These are phyloP conservation scores for Conus betulinus DNA, from an alignment of 1,140 invertebrate species.

Conservation along the genomic window DNA sequence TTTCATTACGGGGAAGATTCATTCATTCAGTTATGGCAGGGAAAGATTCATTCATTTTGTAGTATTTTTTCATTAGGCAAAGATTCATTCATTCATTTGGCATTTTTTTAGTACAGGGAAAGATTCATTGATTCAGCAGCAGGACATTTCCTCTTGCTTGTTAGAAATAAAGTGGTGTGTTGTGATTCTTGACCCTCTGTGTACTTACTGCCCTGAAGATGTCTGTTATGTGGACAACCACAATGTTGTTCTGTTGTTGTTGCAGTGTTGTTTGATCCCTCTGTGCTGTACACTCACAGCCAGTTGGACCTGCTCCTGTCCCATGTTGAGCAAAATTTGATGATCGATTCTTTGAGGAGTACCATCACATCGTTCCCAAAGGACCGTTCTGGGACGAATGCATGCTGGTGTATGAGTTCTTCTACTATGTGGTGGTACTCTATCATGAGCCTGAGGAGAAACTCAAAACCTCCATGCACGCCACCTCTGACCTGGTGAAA, in stretches of 20 bases:
- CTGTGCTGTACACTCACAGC: conserved; percentile 27
- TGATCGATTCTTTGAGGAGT: conserved; percentile 35
- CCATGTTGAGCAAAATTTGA: conserved; percentile 26
- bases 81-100: too few species aligned
- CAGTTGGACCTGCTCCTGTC: conserved; percentile 36
- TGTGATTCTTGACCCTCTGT: too few species aligned
- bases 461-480: not conserved
- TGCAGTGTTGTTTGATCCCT: conserved; percentile 42
- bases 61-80: too few species aligned
- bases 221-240: too few species aligned
- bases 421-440: conserved; percentile 36
- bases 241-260: not conserved
- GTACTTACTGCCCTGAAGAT: too few species aligned
- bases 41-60: too few species aligned
- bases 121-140: too few species aligned
- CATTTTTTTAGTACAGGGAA: too few species aligned
- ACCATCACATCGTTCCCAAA: conserved; percentile 25
- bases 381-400: not conserved
- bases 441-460: conserved; percentile 31
- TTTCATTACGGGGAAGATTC: too few species aligned
- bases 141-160: too few species aligned
- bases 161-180: too few species aligned
- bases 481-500: conserved; percentile 17
- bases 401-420: conserved; percentile 37
- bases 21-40: too few species aligned